phyloP scores from a whole-genome alignment of 2,113 vertebrate species.

The Saguinus imperator region DNA sequence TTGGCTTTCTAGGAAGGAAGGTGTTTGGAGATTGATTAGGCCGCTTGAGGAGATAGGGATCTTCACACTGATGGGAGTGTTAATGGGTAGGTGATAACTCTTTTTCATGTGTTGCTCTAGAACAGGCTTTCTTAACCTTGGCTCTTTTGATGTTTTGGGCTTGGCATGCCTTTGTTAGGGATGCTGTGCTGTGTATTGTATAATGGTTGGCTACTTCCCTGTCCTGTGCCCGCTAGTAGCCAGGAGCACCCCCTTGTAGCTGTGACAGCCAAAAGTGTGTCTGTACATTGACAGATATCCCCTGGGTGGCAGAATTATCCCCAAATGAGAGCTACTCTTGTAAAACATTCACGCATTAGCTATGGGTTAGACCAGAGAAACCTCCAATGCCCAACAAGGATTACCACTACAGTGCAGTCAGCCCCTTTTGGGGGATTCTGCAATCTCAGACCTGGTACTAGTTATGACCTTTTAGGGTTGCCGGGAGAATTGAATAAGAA shows the following conservation, averaged over 20 bases:
- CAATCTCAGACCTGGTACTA: not conserved
- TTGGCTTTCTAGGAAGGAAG: not conserved
- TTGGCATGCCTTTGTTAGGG: not conserved
- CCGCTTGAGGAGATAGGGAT: not conserved
- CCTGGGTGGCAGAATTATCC: not conserved
- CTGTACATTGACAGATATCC: not conserved
- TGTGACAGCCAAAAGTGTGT: not conserved
- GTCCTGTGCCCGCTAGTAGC: not conserved
- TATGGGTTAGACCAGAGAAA: not conserved
- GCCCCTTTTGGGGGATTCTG: not conserved
- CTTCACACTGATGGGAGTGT: not conserved
- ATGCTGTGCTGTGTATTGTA: not conserved
- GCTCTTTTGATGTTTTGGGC: not conserved
- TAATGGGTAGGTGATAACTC: not conserved
- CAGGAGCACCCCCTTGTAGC: not conserved
- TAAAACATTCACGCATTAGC: not conserved
- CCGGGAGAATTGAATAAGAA: not conserved
- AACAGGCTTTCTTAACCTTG: not conserved
- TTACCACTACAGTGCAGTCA: not conserved
- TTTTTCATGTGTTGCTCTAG: not conserved
- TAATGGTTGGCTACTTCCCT: not conserved
- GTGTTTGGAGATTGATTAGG: not conserved
- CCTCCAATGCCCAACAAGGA: not conserved
- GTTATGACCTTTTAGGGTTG: not conserved
- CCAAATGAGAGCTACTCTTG: not conserved